Percentiles rank a stretch among this genome's conserved stretches.
Conservation (phyloP, 1,140 invertebrate species). For the Drosophila asahinai region DNA sequence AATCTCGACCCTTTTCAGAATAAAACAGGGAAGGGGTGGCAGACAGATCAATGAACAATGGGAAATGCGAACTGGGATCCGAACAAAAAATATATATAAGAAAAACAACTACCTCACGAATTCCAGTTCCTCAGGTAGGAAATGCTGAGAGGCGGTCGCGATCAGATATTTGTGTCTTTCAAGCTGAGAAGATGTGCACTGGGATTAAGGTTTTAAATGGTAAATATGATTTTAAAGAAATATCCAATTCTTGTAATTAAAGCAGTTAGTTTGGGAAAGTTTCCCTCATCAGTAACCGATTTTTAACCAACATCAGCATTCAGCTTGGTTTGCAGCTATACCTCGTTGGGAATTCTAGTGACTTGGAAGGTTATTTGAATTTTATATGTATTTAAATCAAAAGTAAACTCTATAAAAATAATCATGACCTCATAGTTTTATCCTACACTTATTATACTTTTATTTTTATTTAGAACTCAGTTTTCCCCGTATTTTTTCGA, state of each 20-base stretch:
- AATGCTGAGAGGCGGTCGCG: conserved; percentile 9
- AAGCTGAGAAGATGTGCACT: conserved; percentile 23
- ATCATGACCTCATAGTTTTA: not conserved
- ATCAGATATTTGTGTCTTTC: conserved; percentile 35
- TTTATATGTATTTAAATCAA: not conserved
- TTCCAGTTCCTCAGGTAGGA: conserved; percentile 51
- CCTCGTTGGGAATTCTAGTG: not conserved
- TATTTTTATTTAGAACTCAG: not conserved
- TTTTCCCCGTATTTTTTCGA: not conserved
- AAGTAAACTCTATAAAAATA: too few relatives aligned
- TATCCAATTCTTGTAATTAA: not conserved
- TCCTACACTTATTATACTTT: not conserved
- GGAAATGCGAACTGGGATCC: conserved; percentile 53
- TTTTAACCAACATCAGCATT: not conserved
- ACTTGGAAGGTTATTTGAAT: too few relatives aligned
- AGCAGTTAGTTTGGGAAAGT: not conserved
- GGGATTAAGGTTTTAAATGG: not conserved
- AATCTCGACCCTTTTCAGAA: conserved; percentile 56
- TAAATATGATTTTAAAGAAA: not conserved
- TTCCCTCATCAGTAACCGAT: too few relatives aligned
- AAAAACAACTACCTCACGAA: conserved; percentile 38
- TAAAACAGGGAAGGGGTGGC: conserved; percentile 34
- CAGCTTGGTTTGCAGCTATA: not conserved
- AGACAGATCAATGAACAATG: conserved; percentile 58
- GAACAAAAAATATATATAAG: conserved; percentile 7